Evolutionary conservation across 2,888 invertebrate species (phyloP), one percentile per base, ranked within the genome.

Genomic region (Temnothorax ravouxi): DNA sequence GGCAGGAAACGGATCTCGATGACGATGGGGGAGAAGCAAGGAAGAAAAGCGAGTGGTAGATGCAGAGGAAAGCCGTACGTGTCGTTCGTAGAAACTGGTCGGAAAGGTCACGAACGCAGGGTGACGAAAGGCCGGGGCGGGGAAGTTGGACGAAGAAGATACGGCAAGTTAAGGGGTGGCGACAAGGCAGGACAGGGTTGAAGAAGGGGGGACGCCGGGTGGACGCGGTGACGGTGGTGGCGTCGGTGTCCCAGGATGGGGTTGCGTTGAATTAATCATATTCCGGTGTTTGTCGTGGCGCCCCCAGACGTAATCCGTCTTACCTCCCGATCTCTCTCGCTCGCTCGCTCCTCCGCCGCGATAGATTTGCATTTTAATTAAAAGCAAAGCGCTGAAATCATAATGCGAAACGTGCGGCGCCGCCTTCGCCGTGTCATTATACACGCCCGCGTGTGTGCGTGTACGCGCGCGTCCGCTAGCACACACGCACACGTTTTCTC

Each of bases 361-460:
- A 94, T 94, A 95, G 96, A 96, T 96, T 96, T 96, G 96, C 96
- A 95, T 95, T 95, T 95, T 95, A 95, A 95, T 95, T 95, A 95
- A 95, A 95, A 95, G 95, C 95, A 95, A 95, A 96, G 96, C 96
- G 95, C 95, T 96, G 96, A 96, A 96, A 96, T 96, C 96, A 96
- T 96, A 96, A 96, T 96, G 95, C 95, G 93, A 92, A 94, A 93
- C 94, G 94, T 93, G 93, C 92, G 93, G 91, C 91, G 91, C 89
- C 91, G 93, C 91, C 92, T 91, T 91, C 92, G 84, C 69, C 91
- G 88, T 85, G 87, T 90, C 90, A 88, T 88, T 89, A 83, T 87
- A 85, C 81, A 64, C 75, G 29, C 29, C 41, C 54, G 69, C 44
- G 41, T 38, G 66, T 54, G 67, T 21, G 77, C 38, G 79, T 50